Conservation (phyloP, 2,113 vertebrate species). For the Thomomys bottae region DNA sequence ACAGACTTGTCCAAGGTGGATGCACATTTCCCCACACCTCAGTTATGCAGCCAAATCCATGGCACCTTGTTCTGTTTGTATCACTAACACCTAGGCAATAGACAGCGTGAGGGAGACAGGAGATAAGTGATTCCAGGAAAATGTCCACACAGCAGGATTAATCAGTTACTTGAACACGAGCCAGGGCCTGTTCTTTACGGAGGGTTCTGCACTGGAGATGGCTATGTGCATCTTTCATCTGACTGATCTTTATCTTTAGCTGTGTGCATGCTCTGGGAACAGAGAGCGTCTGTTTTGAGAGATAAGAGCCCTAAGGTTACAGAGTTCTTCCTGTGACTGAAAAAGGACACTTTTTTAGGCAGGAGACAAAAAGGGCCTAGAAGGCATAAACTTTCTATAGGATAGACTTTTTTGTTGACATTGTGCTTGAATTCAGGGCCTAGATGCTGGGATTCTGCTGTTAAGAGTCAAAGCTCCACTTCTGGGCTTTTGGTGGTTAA, state of each 20-base stretch:
- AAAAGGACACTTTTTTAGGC: neutral
- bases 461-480: too few species aligned
- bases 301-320: neutral
- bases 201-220: neutral
- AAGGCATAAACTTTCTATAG: neutral
- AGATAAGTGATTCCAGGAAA: neutral
- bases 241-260: neutral
- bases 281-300: neutral
- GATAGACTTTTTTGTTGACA: neutral
- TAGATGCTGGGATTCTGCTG: too few species aligned
- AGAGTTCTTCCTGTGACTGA: neutral
- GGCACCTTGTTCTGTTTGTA: neutral
- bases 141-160: neutral
- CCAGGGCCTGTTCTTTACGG: neutral
- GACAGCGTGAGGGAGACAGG: neutral
- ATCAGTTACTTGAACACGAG: neutral
- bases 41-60: neutral
- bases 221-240: conserved; percentile 14
- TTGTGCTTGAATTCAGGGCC: too few species aligned
- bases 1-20: too few species aligned
- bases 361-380: neutral
- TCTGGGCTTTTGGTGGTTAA: too few species aligned
- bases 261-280: neutral
- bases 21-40: too few species aligned
- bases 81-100: neutral